A percentile compares a stretch with the other conserved stretches of the same genome.
These are phyloP conservation scores for Nibea albiflora DNA, from an alignment of 2,113 vertebrate genomes.

Conservation along the genomic window DNA sequence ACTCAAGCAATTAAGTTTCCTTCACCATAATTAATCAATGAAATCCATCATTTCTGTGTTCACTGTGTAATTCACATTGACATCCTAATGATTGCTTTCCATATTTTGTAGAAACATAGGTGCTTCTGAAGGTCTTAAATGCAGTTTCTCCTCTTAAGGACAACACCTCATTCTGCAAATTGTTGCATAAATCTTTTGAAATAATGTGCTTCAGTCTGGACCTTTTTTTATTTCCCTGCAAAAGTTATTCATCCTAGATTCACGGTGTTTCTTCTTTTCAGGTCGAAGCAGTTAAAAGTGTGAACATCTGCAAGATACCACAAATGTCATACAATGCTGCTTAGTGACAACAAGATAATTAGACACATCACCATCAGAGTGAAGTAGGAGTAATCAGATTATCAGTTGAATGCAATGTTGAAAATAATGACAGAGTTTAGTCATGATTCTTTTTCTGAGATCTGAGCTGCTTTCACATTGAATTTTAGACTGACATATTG, in stretches of 20 bases:
- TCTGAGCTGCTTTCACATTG: background rate
- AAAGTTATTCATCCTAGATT: background rate
- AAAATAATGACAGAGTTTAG: constrained; percentile 2
- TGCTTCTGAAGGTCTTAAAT: constrained; percentile 32
- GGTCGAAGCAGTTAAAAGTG: background rate
- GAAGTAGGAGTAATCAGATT: background rate
- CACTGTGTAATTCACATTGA: constrained; percentile 30
- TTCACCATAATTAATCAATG: constrained; percentile 56
- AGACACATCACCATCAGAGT: background rate
- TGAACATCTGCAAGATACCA: background rate
- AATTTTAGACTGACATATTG: background rate
- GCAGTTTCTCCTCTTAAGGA: constrained; percentile 23
- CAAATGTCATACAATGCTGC: background rate
- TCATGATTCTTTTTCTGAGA: background rate
- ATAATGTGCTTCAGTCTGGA: background rate
- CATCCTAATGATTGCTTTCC: constrained; percentile 48
- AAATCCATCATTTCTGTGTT: constrained; percentile 63
- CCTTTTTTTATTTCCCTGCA: background rate
- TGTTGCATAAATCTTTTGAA: constrained; percentile 4
- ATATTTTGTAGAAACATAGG: constrained; percentile 17
- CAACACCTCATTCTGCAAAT: constrained; percentile 2
- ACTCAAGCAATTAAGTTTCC: constrained; percentile 60
- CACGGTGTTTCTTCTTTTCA: background rate
- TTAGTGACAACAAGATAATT: background rate
- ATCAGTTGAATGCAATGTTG: background rate